Evolutionary conservation across 2,797 vertebrate genomes (phyloP), one percentile per base, ranked within the genome.

Genomic region (Tragelaphus oryx): DNA sequence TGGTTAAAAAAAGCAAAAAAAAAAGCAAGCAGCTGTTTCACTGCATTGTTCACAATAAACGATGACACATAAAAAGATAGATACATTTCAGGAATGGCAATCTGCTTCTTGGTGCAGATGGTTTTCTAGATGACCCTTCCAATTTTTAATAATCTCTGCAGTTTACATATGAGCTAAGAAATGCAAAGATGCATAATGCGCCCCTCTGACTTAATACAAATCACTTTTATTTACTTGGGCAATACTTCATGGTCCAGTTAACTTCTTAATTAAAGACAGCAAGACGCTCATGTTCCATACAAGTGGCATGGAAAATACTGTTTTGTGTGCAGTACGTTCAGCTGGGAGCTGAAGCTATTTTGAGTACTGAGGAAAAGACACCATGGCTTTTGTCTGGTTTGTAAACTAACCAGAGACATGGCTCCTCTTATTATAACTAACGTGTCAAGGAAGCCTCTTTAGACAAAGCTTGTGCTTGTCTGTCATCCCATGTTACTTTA

Each of bases 251-350:
- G 98, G 99, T 98, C 98, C 98, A 98, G 98, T 99, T 99, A 98
- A 98, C 98, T 99, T 98, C 98, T 98, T 99, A 99, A 99, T 99
- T 99, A 99, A 98, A 99, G 98, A 98, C 98, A 98, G 98, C 98
- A 98, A 98, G 97, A 98, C 98, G 98, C 97, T 98, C 98, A 95
- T 98, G 98, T 98, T 98, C 98, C 97, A 98, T 97, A 96, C 98
- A 98, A 98, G 92, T 96, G 97, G 98, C 96, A 95, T 85, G 95
- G 98, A 98, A 98, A 98, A 98, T 95, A 98, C 97, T 96, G 88
- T 97, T 98, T 95, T 94, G 97, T 84, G 98, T 96, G 95, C 98
- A 98, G 91, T 97, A 96, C 97, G 97, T 98, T 98, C 96, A 97
- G 76, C 52, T 97, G 97, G 97, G 97, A 98, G 87, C 88, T 96